Base-by-base conservation (phyloP, 2,888 invertebrate species). In the Ceramica pisi region DNA sequence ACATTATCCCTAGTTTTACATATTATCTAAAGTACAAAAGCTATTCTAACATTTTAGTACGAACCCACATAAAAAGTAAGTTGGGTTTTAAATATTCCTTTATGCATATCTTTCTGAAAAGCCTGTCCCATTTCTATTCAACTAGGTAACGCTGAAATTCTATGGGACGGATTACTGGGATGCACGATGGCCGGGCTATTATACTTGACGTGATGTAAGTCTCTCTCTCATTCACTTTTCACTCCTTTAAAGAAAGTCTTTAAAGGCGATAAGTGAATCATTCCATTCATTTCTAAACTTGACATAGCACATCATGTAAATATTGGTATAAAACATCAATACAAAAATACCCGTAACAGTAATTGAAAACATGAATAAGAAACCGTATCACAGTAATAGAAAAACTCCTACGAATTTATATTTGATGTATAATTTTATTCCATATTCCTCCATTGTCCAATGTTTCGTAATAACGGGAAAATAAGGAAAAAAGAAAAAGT, bases 111-210 rank as follows among this genome's bases (percentile, higher is more conserved):
- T 62, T 75, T 71, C 48, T 61, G 63, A 71, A 69, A 78, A 81
- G 82, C 51, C 62, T 61, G 82, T 72, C 82, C 73, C 67, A 66
- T 80, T 81, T 81, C 67, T 72, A 80, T 81, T 80, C 73, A 81
- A 62, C 82, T 72, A 68, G 46, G 72, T 81, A 81, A 81, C 50
- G 57, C 62, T 55, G 62, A 64, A 66, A 66, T 68, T 81, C 82
- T 72, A 63, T 63, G 78, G 72, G 46, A 10, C 55, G 82, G 62
- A 78, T 81, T 72, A 66, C 62, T 50, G 53, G 64, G 56, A 65
- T 72, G 82, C 67, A 76, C 35, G 56, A 50, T 81, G 51, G 63
- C 35, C 51, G 10, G 60, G 53, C 63, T 64, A 59, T 71, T 81
- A 65, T 68, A 61, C 53, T 53, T 51, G 46, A 44, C 26, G 35